Conservation (phyloP, 2,113 vertebrate genomes). For the Edolisoma coerulescens region DNA sequence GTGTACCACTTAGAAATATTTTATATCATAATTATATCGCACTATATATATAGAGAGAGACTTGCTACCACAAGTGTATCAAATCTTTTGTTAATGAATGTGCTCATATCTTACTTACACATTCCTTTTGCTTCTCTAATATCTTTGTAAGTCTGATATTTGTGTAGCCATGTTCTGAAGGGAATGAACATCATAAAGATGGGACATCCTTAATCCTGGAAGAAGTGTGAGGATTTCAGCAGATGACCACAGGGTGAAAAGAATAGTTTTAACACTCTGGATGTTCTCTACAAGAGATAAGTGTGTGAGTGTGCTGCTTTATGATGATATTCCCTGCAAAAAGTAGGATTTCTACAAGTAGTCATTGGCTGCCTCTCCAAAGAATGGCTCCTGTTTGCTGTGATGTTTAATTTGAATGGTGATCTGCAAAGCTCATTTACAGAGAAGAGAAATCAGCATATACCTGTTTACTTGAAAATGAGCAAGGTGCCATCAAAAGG, state of each 20-base stretch:
- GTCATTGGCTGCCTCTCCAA: background rate
- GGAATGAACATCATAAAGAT: background rate
- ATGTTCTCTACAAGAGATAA: background rate
- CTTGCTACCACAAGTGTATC: background rate
- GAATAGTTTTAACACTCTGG: conserved; percentile 17
- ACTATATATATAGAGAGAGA: fast-evolving
- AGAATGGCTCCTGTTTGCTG: background rate
- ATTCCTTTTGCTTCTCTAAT: background rate
- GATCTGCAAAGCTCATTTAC: background rate
- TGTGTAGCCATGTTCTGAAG: background rate
- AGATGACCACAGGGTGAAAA: conserved; percentile 22
- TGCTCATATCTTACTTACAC: background rate
- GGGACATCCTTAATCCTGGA: background rate
- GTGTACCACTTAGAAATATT: background rate
- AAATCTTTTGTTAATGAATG: background rate
- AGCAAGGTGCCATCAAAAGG: background rate
- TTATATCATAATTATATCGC: background rate
- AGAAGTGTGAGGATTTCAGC: conserved; percentile 17
- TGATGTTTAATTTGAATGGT: background rate
- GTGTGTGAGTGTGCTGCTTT: background rate
- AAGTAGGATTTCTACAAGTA: background rate
- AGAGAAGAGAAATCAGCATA: background rate
- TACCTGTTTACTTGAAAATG: background rate
- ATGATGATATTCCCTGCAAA: background rate
- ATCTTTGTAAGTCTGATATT: background rate